Evolutionary conservation across 2,888 invertebrate species (phyloP).

Genomic region (Calameuta idolon): DNA sequence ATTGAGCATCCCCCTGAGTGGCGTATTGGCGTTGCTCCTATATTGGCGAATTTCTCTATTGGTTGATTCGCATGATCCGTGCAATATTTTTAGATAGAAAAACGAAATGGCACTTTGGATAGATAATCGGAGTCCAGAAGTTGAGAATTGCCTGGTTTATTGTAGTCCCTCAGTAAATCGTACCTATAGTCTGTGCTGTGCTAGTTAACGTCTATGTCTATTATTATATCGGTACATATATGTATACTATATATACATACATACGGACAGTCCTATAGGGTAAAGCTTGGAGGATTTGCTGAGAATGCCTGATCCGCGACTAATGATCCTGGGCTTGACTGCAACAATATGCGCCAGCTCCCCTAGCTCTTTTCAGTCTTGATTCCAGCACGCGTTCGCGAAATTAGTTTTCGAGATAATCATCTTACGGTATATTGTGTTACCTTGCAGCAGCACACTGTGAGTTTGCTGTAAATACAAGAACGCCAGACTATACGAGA

Average conservation of each 20-base stretch:
- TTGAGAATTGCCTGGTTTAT: neutral
- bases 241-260: too few relatives aligned
- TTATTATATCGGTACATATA: too few relatives aligned
- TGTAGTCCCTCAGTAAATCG: neutral
- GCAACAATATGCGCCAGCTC: constrained; percentile 32
- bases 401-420: constrained; percentile 68
- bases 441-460: constrained; percentile 38
- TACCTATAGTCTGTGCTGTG: neutral
- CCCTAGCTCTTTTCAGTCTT: constrained; percentile 30
- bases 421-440: constrained; percentile 63
- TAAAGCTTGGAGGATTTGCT: constrained; percentile 28
- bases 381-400: constrained; percentile 50
- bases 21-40: neutral
- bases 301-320: constrained; percentile 46
- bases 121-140: neutral
- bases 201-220: too few relatives aligned
- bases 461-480: neutral
- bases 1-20: neutral
- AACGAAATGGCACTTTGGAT: neutral
- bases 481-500: constrained; percentile 50
- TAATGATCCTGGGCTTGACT: constrained; percentile 38
- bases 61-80: neutral
- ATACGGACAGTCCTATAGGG: neutral
- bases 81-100: neutral
- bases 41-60: neutral